Percentiles rank a stretch among this genome's conserved stretches.
phyloP scores from a whole-genome alignment of 2,113 vertebrate species.

The Dascyllus trimaculatus region DNA sequence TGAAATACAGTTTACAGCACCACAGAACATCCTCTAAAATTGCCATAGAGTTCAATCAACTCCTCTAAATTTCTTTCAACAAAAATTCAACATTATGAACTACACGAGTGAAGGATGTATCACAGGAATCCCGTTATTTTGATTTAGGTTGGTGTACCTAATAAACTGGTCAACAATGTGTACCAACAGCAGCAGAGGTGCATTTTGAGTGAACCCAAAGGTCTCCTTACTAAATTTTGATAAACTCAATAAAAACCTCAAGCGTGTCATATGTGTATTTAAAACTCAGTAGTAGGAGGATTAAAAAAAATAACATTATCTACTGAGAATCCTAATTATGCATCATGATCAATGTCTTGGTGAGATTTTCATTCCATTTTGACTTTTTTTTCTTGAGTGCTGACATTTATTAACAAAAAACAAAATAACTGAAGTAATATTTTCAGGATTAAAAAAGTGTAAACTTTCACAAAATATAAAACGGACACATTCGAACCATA shows the following conservation, averaged over 20 bases:
- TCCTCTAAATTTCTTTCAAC: background rate
- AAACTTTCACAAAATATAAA: conserved; percentile 86
- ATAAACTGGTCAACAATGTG: conserved; percentile 13
- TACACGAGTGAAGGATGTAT: background rate
- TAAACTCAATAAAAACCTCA: conserved; percentile 69
- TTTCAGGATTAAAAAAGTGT: conserved; percentile 85
- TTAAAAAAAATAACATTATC: conserved; percentile 62
- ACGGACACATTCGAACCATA: conserved; percentile 82
- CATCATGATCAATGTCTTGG: conserved; percentile 57
- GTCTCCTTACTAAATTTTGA: conserved; percentile 29
- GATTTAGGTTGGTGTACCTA: background rate
- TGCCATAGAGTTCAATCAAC: background rate
- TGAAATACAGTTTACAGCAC: no score
- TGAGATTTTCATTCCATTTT: conserved; percentile 69
- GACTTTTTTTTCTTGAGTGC: conserved; percentile 63
- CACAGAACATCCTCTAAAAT: no score
- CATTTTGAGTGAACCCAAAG: conserved; percentile 52
- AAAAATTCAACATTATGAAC: no score
- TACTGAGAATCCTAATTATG: conserved; percentile 71
- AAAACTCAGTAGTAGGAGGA: conserved; percentile 65
- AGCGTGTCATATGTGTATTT: conserved; percentile 37
- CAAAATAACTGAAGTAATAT: conserved; percentile 72
- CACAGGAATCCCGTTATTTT: background rate
- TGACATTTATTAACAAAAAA: conserved; percentile 79
- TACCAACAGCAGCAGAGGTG: conserved; percentile 30